Conservation (phyloP, 2,888 invertebrate genomes). For the Zaprionus obscuricornis region DNA sequence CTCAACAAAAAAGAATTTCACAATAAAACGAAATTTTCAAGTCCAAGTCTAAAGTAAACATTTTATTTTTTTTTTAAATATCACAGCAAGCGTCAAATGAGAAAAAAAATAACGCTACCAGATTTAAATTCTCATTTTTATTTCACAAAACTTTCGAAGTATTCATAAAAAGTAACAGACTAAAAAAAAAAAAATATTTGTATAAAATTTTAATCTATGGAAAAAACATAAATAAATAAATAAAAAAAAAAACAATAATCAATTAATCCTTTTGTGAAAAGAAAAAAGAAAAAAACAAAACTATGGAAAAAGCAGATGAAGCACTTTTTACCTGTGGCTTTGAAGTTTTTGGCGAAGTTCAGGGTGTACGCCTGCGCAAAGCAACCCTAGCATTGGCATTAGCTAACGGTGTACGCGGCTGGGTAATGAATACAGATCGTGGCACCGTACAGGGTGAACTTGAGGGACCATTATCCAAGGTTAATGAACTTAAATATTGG, state of each 20-base stretch:
- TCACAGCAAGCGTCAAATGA: no score
- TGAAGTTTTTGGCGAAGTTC: conserved; percentile 72
- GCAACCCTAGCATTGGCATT: conserved; percentile 85
- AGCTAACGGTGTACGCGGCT: conserved; percentile 85
- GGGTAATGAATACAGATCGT: conserved; percentile 87
- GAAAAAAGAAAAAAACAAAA: conserved; percentile 1
- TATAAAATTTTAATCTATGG: no score
- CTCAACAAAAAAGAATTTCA: no score
- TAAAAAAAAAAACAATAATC: background rate
- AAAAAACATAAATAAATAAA: background rate
- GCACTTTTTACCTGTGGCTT: conserved; percentile 68
- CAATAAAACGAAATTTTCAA: no score
- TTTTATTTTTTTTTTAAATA: no score
- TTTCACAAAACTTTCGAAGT: no score
- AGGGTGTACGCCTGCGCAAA: conserved; percentile 81
- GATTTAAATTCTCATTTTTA: no score
- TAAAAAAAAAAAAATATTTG: no score
- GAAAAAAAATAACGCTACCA: no score
- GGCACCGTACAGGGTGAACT: conserved; percentile 86
- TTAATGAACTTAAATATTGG: conserved; percentile 85
- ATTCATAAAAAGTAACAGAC: no score
- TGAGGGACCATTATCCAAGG: conserved; percentile 85
- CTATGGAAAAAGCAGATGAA: conserved; percentile 31
- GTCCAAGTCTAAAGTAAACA: no score
- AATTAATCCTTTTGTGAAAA: no score